Evolutionary conservation across 64 coral and sea anemone genomes (phyloP).

Genomic region (Stylophora pistillata): DNA sequence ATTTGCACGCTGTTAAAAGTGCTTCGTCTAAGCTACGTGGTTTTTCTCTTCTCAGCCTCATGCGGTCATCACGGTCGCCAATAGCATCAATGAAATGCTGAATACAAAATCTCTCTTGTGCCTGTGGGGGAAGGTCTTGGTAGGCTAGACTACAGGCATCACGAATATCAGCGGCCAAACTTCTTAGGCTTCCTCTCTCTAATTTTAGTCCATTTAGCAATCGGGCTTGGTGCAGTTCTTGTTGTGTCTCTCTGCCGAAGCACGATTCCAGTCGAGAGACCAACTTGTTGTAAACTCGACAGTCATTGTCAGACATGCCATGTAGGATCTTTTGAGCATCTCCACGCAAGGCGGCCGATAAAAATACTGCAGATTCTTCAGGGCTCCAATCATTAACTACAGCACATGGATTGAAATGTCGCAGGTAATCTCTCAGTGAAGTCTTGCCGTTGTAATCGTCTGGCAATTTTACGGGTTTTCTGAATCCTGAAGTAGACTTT

Average conservation of each 20-base stretch:
- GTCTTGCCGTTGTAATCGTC: not conserved
- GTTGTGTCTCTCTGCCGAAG: conserved; percentile 47
- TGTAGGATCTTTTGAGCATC: conserved; percentile 1
- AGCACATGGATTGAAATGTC: conserved; percentile 8
- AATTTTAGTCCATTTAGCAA: conserved; percentile 23
- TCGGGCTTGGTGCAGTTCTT: conserved; percentile 23
- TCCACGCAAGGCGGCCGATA: not conserved
- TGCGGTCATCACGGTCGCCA: too few species aligned
- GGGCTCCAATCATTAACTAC: conserved; percentile 17
- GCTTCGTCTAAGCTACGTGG: too few species aligned
- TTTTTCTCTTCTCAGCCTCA: too few species aligned
- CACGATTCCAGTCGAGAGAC: conserved; percentile 10
- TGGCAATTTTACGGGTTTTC: conserved; percentile 27
- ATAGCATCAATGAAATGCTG: too few species aligned
- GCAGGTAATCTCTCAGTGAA: conserved; percentile 6
- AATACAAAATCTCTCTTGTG: too few species aligned
- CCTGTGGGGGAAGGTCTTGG: too few species aligned
- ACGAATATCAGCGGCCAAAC: conserved; percentile 39
- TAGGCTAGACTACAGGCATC: too few species aligned
- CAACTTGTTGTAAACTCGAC: conserved; percentile 18
- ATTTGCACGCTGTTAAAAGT: too few species aligned
- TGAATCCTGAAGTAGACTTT: too few species aligned
- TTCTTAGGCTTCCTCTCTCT: conserved; percentile 24
- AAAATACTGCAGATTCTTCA: conserved; percentile 30
- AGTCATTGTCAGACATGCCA: conserved; percentile 15